Percentiles rank a stretch among this genome's conserved stretches.
Evolutionary conservation across 2,888 invertebrate genomes (phyloP).

Genomic region (Sepioteuthis lessoniana): DNA sequence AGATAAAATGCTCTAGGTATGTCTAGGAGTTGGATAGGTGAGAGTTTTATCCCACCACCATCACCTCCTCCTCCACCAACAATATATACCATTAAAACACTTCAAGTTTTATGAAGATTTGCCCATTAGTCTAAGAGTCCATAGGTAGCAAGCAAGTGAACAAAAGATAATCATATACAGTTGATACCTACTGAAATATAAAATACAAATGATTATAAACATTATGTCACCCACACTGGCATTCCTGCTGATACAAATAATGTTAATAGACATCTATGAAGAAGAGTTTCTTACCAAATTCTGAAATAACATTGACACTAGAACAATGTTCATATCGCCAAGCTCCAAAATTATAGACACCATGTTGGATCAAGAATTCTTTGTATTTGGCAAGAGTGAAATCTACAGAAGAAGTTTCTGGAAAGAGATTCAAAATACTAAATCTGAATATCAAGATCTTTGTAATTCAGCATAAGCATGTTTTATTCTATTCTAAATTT

Average conservation of each 20-base stretch:
- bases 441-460: neutral
- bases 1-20: too few relatives aligned
- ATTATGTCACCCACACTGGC: too few relatives aligned
- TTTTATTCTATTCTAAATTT: neutral
- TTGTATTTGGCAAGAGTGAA: conserved; percentile 57
- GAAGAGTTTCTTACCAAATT: conserved; percentile 52
- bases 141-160: too few relatives aligned
- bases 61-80: too few relatives aligned
- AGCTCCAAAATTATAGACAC: conserved; percentile 60
- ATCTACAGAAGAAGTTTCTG: conserved; percentile 58
- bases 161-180: too few relatives aligned
- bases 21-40: too few relatives aligned
- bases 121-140: too few relatives aligned
- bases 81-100: too few relatives aligned
- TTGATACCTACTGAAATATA: too few relatives aligned
- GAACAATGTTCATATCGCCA: conserved; percentile 60
- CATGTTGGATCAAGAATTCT: conserved; percentile 57
- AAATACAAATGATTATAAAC: too few relatives aligned
- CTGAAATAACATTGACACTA: conserved; percentile 12
- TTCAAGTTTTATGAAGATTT: too few relatives aligned
- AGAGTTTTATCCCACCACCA: too few relatives aligned
- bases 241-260: neutral
- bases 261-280: neutral
- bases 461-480: neutral
- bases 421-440: conserved; percentile 13